Conservation (phyloP, 2,888 invertebrate species). For the Pseudococcus viburni region DNA sequence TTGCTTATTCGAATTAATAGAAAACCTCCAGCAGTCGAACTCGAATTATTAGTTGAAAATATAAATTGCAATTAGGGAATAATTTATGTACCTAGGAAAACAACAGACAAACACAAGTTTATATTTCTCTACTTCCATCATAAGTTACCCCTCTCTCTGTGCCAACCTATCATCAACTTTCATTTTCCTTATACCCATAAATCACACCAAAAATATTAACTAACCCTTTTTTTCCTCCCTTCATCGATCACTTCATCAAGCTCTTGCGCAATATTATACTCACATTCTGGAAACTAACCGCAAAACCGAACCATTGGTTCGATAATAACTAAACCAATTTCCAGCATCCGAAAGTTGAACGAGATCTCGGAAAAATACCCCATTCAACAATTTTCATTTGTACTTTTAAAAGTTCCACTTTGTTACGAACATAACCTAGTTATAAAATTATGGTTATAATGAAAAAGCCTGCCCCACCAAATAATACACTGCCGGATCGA, state of each 20-base stretch:
- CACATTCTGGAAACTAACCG: not conserved
- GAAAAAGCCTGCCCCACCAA: not conserved
- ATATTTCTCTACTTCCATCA: no score
- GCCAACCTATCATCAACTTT: no score
- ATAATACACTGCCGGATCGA: not conserved
- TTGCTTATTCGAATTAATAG: no score
- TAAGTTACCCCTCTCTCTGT: no score
- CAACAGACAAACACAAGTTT: no score
- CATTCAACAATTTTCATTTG: slow-evolving; percentile 7
- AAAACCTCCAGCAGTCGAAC: no score
- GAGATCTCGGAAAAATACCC: not conserved
- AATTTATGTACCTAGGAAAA: no score
- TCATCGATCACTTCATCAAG: not conserved
- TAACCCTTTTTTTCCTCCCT: no score
- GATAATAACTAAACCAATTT: not conserved
- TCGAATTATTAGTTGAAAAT: no score
- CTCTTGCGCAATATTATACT: not conserved
- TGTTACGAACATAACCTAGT: not conserved
- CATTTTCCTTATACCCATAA: no score
- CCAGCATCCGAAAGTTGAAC: not conserved
- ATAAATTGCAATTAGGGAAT: no score
- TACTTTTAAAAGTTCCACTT: slow-evolving; percentile 16
- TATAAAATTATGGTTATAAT: slow-evolving; percentile 28
- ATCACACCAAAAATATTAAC: no score
- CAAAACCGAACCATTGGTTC: not conserved